These are phyloP conservation scores for Astyanax mexicanus DNA, from an alignment of 2,797 vertebrate species.

Conservation along the genomic window DNA sequence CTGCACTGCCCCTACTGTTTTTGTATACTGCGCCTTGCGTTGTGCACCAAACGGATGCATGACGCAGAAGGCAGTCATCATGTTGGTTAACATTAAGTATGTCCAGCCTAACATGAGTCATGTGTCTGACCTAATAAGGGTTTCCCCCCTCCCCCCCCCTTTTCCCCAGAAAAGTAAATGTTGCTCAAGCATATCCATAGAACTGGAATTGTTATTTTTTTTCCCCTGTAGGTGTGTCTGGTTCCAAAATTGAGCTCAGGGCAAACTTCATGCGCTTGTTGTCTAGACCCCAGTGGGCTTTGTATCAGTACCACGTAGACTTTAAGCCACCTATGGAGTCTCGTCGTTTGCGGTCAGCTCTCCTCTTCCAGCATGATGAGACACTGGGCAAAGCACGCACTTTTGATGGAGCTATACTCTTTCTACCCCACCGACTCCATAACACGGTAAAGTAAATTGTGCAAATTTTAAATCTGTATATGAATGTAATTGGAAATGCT, in stretches of 20 bases:
- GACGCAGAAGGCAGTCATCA: no score
- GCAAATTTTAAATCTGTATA: no score
- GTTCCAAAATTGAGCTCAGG: slow-evolving; percentile 76
- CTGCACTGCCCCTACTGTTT: no score
- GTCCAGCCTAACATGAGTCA: no score
- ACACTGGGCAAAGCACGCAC: slow-evolving; percentile 82
- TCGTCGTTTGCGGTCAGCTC: slow-evolving; percentile 83
- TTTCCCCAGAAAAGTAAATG: no score
- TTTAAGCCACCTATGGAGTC: slow-evolving; percentile 91
- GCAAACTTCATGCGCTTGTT: slow-evolving; percentile 88
- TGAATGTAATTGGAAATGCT: background rate
- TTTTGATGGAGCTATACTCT: slow-evolving; percentile 89
- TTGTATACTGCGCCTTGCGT: no score
- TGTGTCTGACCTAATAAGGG: no score
- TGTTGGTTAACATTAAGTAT: no score
- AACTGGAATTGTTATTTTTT: no score
- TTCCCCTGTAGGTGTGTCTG: slow-evolving; percentile 80
- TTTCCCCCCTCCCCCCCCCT: no score
- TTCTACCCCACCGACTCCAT: slow-evolving; percentile 83
- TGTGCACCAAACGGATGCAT: no score
- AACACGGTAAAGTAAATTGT: slow-evolving; percentile 83
- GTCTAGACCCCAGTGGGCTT: slow-evolving; percentile 90
- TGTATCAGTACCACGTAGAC: slow-evolving; percentile 93
- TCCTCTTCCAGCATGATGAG: slow-evolving; percentile 90
- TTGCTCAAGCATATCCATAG: no score